Evolutionary conservation across 2,888 invertebrate species (phyloP).

Genomic region (Lycophotia porphyrea): DNA sequence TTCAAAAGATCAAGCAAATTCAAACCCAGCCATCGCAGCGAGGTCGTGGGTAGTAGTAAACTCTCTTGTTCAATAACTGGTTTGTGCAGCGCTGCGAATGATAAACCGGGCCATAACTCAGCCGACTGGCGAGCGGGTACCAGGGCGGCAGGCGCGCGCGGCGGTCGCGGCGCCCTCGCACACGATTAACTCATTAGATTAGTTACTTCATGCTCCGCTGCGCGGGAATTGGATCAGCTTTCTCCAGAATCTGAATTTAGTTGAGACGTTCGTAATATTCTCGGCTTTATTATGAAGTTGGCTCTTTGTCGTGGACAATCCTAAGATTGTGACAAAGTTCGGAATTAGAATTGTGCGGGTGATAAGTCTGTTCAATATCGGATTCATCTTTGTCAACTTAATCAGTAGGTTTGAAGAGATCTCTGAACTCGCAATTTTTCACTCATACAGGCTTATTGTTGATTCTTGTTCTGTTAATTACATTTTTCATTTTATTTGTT

Average conservation of each 20-base stretch:
- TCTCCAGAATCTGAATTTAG: constrained; percentile 58
- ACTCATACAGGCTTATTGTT: not conserved
- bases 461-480: not conserved
- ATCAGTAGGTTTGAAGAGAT: not conserved
- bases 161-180: constrained; percentile 50
- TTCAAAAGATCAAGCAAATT: constrained; percentile 16
- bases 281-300: constrained; percentile 32
- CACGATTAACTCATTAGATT: constrained; percentile 65
- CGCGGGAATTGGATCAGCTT: constrained; percentile 60
- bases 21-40: constrained; percentile 20
- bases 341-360: constrained; percentile 15
- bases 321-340: constrained; percentile 21
- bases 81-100: constrained; percentile 57
- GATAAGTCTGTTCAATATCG: constrained; percentile 16
- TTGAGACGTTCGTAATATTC: constrained; percentile 51
- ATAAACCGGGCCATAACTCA: constrained; percentile 60
- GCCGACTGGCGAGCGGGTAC: constrained; percentile 27
- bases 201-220: constrained; percentile 61
- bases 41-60: constrained; percentile 34
- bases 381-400: constrained; percentile 3
- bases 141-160: constrained; percentile 29
- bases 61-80: constrained; percentile 58
- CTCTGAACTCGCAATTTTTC: not conserved
- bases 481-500: not conserved
- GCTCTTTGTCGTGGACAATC: constrained; percentile 27